Percentiles rank a stretch among this genome's conserved stretches.
These are phyloP conservation scores for Lepisosteus osseus DNA, from an alignment of 2,113 vertebrate species.

Conservation along the genomic window DNA sequence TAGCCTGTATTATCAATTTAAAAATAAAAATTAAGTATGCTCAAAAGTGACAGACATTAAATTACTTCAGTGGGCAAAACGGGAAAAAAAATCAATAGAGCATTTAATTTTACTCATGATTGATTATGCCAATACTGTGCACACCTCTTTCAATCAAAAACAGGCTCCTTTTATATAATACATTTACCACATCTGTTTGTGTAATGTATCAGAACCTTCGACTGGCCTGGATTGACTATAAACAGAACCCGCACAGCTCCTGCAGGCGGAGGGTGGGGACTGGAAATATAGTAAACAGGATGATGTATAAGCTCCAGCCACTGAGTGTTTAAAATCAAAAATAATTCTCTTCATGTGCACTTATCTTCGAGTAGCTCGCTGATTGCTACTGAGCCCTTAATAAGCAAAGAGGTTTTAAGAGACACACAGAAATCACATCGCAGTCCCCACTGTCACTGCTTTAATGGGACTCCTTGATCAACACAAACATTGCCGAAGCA, in stretches of 20 bases:
- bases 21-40: constrained; percentile 31
- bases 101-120: constrained; percentile 51
- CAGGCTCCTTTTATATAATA: constrained; percentile 26
- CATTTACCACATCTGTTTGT: background rate
- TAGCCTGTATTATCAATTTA: constrained; percentile 21
- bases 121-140: constrained; percentile 42
- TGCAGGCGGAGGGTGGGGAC: background rate
- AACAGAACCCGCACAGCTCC: background rate
- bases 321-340: constrained; percentile 12
- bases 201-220: background rate
- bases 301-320: background rate
- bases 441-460: background rate
- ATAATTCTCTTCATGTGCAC: background rate
- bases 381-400: constrained; percentile 15
- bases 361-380: background rate
- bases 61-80: constrained; percentile 31
- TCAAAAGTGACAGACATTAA: constrained; percentile 23
- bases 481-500: background rate
- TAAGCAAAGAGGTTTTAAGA: constrained; percentile 11
- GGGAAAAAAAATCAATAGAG: constrained; percentile 36
- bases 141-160: constrained; percentile 33
- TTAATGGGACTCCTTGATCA: constrained; percentile 9
- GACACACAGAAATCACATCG: constrained; percentile 10
- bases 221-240: background rate
- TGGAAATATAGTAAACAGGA: background rate